phyloP scores from a whole-genome alignment of 1,140 invertebrate genomes.

The Achroia grisella region DNA sequence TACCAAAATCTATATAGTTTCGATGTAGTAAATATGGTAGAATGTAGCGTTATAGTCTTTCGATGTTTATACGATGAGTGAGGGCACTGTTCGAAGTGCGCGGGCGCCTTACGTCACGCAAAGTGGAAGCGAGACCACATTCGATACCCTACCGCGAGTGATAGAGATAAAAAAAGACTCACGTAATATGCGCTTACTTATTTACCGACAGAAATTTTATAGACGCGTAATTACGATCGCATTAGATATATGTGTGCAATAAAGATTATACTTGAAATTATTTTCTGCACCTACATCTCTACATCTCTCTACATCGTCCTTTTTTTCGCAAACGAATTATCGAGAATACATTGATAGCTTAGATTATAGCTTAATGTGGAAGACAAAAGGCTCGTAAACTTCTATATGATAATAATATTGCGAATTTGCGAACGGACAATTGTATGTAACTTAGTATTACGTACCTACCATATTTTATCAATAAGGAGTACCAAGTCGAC shows the following conservation, averaged over 20 bases:
- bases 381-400: too few relatives aligned
- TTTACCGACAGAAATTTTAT: slow-evolving; percentile 4
- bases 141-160: slow-evolving; percentile 2
- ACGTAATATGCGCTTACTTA: slow-evolving; percentile 31
- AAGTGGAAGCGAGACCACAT: slow-evolving; percentile 24
- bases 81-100: slow-evolving; percentile 44
- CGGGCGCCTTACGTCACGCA: slow-evolving; percentile 38
- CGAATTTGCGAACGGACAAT: too few relatives aligned
- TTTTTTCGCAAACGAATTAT: background rate
- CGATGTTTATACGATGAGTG: slow-evolving; percentile 36
- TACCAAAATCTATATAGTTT: background rate
- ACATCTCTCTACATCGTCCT: too few relatives aligned
- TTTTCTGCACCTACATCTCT: too few relatives aligned
- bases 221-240: slow-evolving; percentile 25
- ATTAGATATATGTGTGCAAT: slow-evolving; percentile 11
- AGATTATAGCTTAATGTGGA: background rate
- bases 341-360: slow-evolving; percentile 3
- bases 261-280: too few relatives aligned
- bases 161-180: slow-evolving; percentile 22
- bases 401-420: too few relatives aligned
- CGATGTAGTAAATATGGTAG: background rate
- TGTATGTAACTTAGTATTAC: too few relatives aligned
- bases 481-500: too few relatives aligned
- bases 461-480: too few relatives aligned
- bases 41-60: slow-evolving; percentile 20